These are phyloP conservation scores for Eudemis profundana DNA, from an alignment of 2,888 invertebrate species.

Conservation along the genomic window DNA sequence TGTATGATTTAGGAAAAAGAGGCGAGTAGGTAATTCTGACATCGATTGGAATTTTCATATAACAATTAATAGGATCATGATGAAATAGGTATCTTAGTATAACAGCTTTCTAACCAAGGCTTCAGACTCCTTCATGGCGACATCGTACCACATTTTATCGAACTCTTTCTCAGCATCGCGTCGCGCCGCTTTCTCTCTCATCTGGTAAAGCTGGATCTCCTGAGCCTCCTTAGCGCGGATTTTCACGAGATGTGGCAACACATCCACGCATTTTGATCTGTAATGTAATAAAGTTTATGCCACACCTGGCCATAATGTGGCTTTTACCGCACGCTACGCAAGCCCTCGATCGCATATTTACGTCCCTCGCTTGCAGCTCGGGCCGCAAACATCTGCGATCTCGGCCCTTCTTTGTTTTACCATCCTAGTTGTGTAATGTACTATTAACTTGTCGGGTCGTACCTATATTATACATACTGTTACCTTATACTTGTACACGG, in stretches of 20 bases:
- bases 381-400: no score
- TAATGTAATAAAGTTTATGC: constrained; percentile 35
- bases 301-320: no score
- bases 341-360: no score
- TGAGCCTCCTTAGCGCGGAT: constrained; percentile 81
- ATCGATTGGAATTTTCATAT: no score
- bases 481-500: no score
- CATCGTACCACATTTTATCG: constrained; percentile 86
- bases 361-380: no score
- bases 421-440: no score
- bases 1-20: no score
- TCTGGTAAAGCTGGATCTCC: constrained; percentile 85
- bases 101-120: constrained; percentile 70
- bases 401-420: no score
- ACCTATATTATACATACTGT: no score
- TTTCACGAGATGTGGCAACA: constrained; percentile 67
- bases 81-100: constrained; percentile 36
- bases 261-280: constrained; percentile 79
- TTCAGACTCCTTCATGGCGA: constrained; percentile 84
- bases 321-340: no score
- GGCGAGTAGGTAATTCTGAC: no score
- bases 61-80: not conserved
- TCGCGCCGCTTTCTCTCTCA: constrained; percentile 84
- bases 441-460: not conserved
- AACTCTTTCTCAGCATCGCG: constrained; percentile 82